Base-by-base conservation (phyloP, 1,140 invertebrate genomes). In the Hypothenemus hampei region DNA sequence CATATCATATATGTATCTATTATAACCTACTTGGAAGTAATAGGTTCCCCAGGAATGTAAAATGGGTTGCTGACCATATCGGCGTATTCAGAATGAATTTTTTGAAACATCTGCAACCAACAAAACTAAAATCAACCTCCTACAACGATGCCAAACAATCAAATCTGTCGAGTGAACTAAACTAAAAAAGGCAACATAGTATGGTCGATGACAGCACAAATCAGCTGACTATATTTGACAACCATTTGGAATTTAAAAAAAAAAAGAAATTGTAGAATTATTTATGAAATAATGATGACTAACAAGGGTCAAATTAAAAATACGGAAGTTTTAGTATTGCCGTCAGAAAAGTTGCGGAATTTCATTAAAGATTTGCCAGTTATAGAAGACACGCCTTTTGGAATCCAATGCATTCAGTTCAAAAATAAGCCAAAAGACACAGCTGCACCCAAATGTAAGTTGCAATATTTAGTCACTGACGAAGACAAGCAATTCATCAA, bases 1-100 rank as follows among this genome's bases (percentile, higher is more conserved):
- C n/a, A n/a, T n/a, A n/a, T n/a, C n/a, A n/a, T n/a, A n/a, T n/a
- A n/a, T n/a, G n/a, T 11, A 21, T 8, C 24, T 31, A 16, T 22
- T 37, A 37, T 15, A 22, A 57, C 58, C 81, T 79, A 92, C 89
- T 81, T 83, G 3, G 89, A 93, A 31, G 74, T 80, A 37, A 95
- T 87, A 60, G 81, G 78, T 64, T 91, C 86, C 16, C 89, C 89
- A 36, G 93, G 91, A 68, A 87, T 82, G 71, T 96, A 93, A 73
- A 98, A 97, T 39, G 93, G 93, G 80, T 96, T 95, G 66, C 90
- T 94, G 13, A 97, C 82, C 63, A 91, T 85, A 73, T 97, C 91
- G 2, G 89, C 87, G 72, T 96, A 98, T 10, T 91, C 82, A 43
- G 83, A 80, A 72, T 97, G 94, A 19, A 98, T 76, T 73, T 90